phyloP scores from a whole-genome alignment of 2,888 invertebrate genomes.

The Itoplectis maculator region DNA sequence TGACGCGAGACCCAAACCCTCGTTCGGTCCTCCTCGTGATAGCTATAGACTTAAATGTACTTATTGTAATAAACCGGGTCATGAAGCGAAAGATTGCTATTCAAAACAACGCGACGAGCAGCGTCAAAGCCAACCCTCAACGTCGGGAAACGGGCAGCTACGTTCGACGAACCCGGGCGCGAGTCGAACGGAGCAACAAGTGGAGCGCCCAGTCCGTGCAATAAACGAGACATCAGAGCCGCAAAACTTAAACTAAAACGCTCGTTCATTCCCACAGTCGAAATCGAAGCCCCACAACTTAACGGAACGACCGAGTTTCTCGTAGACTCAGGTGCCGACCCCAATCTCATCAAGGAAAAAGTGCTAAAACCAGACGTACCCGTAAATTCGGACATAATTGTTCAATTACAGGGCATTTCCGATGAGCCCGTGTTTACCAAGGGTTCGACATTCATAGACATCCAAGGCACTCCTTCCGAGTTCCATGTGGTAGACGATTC shows the following conservation, averaged over 20 bases:
- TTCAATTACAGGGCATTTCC: neutral
- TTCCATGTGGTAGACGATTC: conserved; percentile 28
- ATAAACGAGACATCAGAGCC: neutral
- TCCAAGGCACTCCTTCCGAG: neutral
- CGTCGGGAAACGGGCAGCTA: neutral
- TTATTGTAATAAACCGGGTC: neutral
- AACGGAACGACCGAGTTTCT: neutral
- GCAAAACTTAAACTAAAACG: neutral
- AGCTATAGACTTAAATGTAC: neutral
- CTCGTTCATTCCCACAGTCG: neutral
- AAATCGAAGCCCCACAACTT: neutral
- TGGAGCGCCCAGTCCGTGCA: neutral
- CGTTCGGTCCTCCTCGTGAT: neutral
- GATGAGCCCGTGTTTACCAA: neutral
- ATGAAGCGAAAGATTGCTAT: neutral
- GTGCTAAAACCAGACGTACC: neutral
- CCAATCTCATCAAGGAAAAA: neutral
- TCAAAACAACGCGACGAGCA: neutral
- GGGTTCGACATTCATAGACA: neutral
- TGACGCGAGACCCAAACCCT: no score
- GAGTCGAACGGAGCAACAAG: neutral
- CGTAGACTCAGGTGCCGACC: conserved; percentile 7
- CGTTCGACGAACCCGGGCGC: neutral
- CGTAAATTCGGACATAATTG: no score
- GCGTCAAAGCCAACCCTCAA: no score